Evolutionary conservation across 2,113 vertebrate genomes (phyloP).

Genomic region (Lanius collurio): DNA sequence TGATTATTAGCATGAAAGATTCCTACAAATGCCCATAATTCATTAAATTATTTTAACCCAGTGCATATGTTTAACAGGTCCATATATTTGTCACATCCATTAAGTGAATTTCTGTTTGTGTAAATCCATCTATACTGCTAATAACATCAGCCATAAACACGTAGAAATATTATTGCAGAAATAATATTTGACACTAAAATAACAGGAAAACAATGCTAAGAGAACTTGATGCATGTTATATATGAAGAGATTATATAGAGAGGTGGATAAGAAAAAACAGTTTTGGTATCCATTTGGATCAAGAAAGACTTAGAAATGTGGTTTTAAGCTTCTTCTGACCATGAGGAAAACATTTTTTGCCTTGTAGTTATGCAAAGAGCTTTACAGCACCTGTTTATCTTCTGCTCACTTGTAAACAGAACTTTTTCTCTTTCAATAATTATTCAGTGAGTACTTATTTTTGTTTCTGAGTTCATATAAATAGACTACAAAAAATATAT

Average conservation of each 20-base stretch:
- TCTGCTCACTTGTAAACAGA: background rate
- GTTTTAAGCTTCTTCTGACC: background rate
- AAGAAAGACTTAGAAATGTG: background rate
- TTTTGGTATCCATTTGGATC: background rate
- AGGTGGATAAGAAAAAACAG: background rate
- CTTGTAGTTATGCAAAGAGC: background rate
- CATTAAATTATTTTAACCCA: slow-evolving; percentile 27
- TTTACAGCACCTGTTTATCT: background rate
- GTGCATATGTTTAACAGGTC: background rate
- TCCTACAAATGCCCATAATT: background rate
- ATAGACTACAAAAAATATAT: background rate
- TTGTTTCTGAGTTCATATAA: background rate
- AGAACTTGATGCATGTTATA: background rate
- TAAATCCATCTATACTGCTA: background rate
- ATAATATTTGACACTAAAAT: background rate
- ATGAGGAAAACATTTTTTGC: background rate
- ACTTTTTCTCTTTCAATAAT: background rate
- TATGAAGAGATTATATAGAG: background rate
- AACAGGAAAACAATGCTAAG: background rate
- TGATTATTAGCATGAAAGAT: slow-evolving; percentile 28
- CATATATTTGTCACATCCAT: background rate
- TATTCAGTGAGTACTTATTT: background rate
- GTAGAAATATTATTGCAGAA: background rate
- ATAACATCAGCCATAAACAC: background rate
- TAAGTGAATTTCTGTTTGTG: background rate